Base-by-base conservation (phyloP, 2,888 invertebrate species). In the Limnephilus lunatus region DNA sequence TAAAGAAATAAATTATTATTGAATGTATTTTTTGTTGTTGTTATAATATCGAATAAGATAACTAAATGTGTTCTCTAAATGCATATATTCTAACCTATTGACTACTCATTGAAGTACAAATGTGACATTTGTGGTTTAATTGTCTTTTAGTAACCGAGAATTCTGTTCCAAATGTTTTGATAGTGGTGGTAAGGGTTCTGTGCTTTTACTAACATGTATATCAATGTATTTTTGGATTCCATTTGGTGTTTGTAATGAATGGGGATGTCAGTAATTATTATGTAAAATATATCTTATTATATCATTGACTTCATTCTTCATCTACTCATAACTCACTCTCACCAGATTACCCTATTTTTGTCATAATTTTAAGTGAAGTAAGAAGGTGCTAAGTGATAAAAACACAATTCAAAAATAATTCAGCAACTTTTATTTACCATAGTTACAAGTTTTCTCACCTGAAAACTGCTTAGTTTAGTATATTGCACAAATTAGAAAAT, bases 171-270 rank as follows among this genome's bases (percentile, higher is more conserved):
- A 87, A 68, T 87, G 68, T 87, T 68, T 87, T 87, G 87, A 87
- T 68, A 68, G 87, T 68, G 87, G 87, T 87, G 87, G 87, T 87
- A 87, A 87, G 87, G 87, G 87, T 87, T 53, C 68, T 87, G 53
- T 87, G 87, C 87, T 87, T 87, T 68, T 87, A 87, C 87, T 87
- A 87, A 87, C 87, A 87, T 87, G 87, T 87, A 87, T 87, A 87
- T 87, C 87, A 87, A 87, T 87, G 87, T 87, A 87, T 87, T 87
- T 87, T 87, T 87, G 87, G 87, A 87, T 87, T 87, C 87, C 53
- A 87, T 87, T 87, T 87, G 87, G 87, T 87, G 87, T 87, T 87
- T 87, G 87, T 87, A 87, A 87, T 87, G 87, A 87, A 87, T 87
- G 87, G 87, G 87, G 87, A 87, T 87, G 87, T 87, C 87, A 87